phyloP scores from a whole-genome alignment of 2,113 vertebrate genomes.

The Trachemys scripta region DNA sequence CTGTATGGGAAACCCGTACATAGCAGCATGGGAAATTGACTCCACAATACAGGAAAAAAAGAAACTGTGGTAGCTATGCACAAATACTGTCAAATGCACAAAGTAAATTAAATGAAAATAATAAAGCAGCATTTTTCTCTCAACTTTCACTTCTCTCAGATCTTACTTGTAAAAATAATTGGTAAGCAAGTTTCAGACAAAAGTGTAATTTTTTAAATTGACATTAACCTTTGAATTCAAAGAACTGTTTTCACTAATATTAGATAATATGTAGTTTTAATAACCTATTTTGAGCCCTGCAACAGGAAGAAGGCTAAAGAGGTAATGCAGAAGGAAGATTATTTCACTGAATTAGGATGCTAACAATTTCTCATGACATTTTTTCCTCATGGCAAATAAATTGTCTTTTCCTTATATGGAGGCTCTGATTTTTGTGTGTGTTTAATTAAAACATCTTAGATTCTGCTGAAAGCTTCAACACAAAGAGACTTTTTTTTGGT shows the following conservation, averaged over 20 bases:
- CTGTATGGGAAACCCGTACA: not conserved
- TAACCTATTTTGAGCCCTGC: not conserved
- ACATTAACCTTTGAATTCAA: not conserved
- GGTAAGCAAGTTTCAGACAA: not conserved
- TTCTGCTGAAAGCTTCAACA: not conserved
- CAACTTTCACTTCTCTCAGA: not conserved
- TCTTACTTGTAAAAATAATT: not conserved
- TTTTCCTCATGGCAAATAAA: not conserved
- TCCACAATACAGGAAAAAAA: not conserved
- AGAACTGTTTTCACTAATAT: not conserved
- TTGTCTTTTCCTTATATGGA: not conserved
- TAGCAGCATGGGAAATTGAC: not conserved
- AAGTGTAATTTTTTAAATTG: not conserved
- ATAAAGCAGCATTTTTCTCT: accelerated
- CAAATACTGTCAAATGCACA: not conserved
- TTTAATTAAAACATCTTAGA: not conserved
- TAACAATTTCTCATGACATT: not conserved
- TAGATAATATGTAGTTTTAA: not conserved
- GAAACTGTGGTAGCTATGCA: not conserved
- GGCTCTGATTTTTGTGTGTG: not conserved
- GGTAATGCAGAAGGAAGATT: not conserved
- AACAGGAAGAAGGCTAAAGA: not conserved
- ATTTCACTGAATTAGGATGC: not conserved
- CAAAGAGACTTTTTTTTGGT: not conserved
- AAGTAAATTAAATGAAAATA: not conserved